These are phyloP conservation scores for Sphaeramia orbicularis DNA, from an alignment of 2,797 vertebrate genomes.

Conservation along the genomic window DNA sequence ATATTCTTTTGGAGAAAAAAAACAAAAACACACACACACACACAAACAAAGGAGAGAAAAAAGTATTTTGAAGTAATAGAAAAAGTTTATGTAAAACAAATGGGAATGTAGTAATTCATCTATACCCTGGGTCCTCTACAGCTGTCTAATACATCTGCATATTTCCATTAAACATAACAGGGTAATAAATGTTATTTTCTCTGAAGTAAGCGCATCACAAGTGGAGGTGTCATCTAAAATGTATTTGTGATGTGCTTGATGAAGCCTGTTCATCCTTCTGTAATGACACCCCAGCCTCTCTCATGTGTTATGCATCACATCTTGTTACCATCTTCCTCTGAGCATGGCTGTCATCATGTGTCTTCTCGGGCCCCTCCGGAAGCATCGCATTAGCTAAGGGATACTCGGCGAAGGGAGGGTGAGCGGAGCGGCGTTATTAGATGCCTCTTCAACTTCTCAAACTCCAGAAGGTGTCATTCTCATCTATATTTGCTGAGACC, in stretches of 20 bases:
- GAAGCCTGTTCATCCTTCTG: conserved; percentile 79
- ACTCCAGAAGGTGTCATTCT: conserved; percentile 77
- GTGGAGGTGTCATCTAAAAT: conserved; percentile 79
- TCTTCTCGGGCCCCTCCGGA: conserved; percentile 65
- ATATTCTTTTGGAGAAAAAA: conserved; percentile 40
- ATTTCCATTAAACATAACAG: conserved; percentile 74
- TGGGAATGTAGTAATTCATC: conserved; percentile 61
- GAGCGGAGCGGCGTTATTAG: conserved; percentile 52
- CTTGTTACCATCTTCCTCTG: conserved; percentile 80
- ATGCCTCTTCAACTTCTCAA: conserved; percentile 73
- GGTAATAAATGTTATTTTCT: conserved; percentile 77
- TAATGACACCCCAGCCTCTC: conserved; percentile 80
- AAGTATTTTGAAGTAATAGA: conserved; percentile 59
- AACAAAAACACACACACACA: no score
- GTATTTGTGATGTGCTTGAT: conserved; percentile 82
- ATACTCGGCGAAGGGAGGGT: conserved; percentile 41
- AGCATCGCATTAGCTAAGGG: conserved; percentile 63
- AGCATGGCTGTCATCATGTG: conserved; percentile 75
- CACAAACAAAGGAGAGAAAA: conserved; percentile 24
- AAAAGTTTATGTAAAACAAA: conserved; percentile 70
- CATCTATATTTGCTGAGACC: conserved; percentile 70
- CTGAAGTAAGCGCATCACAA: conserved; percentile 67
- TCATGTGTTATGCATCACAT: conserved; percentile 85
- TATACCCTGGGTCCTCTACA: conserved; percentile 41
- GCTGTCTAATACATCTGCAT: conserved; percentile 62